Conservation (phyloP, 2,113 vertebrate species). For the Morone chrysops region DNA sequence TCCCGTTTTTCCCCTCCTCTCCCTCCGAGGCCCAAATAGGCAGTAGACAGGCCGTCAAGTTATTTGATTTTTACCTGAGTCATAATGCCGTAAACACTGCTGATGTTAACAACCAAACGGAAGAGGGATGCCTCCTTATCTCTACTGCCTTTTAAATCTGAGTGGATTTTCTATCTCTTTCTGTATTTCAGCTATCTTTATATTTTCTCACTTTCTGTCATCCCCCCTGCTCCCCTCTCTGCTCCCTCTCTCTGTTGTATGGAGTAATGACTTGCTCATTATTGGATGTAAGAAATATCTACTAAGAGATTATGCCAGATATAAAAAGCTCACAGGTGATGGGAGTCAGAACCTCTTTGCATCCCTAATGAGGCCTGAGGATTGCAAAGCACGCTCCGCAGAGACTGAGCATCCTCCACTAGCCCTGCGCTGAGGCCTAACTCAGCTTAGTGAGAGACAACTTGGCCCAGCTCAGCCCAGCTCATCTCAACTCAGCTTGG, state of each 20-base stretch:
- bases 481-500: slow-evolving; percentile 48
- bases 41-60: slow-evolving; percentile 63
- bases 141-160: slow-evolving; percentile 40
- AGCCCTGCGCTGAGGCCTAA: slow-evolving; percentile 52
- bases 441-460: slow-evolving; percentile 53
- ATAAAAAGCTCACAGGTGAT: slow-evolving; percentile 83
- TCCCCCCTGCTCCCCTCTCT: slow-evolving; percentile 28
- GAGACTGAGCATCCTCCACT: slow-evolving; percentile 63
- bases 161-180: slow-evolving; percentile 31
- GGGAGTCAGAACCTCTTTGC: slow-evolving; percentile 76
- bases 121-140: slow-evolving; percentile 42
- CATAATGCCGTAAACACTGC: slow-evolving; percentile 58
- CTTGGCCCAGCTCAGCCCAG: slow-evolving; percentile 35
- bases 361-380: slow-evolving; percentile 80
- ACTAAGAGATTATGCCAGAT: slow-evolving; percentile 84
- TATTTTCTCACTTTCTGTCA: slow-evolving; percentile 20
- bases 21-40: slow-evolving; percentile 47
- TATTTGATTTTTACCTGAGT: slow-evolving; percentile 71
- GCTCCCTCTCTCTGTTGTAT: slow-evolving; percentile 70
- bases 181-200: slow-evolving; percentile 42
- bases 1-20: slow-evolving; percentile 12
- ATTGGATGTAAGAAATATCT: slow-evolving; percentile 82
- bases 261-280: slow-evolving; percentile 84
- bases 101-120: slow-evolving; percentile 67
- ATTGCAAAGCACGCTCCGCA: slow-evolving; percentile 59